These are phyloP conservation scores for Notoglanidium macrostoma DNA, from an alignment of 2,797 vertebrate genomes.

Conservation along the genomic window DNA sequence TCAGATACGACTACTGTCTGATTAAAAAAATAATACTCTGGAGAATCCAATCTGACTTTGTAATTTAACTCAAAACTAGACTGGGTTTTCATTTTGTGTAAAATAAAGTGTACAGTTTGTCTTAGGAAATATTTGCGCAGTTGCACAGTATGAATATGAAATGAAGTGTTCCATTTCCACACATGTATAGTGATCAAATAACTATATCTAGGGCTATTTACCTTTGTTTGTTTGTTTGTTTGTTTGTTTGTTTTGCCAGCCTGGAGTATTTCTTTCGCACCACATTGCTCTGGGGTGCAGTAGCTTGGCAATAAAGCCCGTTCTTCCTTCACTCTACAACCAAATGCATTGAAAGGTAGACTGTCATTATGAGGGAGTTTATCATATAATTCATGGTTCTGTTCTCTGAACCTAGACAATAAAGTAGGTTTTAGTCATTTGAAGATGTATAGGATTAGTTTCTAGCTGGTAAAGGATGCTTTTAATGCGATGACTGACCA, in stretches of 20 bases:
- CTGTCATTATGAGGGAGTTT: background rate
- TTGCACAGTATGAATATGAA: slow-evolving; percentile 51
- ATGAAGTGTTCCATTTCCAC: slow-evolving; percentile 35
- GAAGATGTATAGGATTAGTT: background rate
- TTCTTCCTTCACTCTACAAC: slow-evolving; percentile 28
- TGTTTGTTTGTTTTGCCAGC: background rate
- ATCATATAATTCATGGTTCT: slow-evolving; percentile 2
- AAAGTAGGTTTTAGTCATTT: background rate
- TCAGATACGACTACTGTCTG: background rate
- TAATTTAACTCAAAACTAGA: background rate
- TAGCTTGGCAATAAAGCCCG: slow-evolving; percentile 44
- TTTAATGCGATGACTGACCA: slow-evolving; percentile 1
- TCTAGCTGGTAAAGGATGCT: slow-evolving; percentile 1
- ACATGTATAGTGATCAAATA: slow-evolving; percentile 24
- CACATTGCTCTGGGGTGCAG: slow-evolving; percentile 7
- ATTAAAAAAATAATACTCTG: background rate
- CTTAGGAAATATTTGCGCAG: slow-evolving; percentile 47
- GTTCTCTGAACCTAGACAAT: background rate
- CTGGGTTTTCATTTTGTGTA: background rate
- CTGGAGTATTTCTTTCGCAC: slow-evolving; percentile 11
- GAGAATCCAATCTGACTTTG: background rate
- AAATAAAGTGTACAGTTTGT: background rate
- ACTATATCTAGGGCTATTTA: slow-evolving; percentile 38
- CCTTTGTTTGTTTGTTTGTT: background rate
- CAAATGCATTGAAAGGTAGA: slow-evolving; percentile 19